These are phyloP conservation scores for Poeciliopsis gracilis DNA, from an alignment of 2,797 vertebrate species.

Conservation along the genomic window DNA sequence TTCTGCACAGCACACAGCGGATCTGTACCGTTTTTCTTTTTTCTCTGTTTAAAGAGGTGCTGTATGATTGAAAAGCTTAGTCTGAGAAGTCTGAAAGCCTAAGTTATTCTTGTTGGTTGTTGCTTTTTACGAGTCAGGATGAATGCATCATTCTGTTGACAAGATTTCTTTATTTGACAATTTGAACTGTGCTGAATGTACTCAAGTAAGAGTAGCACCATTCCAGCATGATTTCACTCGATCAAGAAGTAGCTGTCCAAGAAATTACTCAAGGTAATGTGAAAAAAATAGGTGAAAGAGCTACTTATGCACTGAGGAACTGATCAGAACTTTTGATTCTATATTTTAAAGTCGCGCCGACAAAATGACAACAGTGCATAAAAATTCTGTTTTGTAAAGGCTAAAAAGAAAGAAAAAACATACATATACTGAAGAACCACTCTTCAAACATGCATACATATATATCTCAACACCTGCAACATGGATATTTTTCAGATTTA, in stretches of 20 bases:
- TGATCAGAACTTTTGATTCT: too few species aligned
- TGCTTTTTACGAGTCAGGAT: background rate
- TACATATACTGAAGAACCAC: too few species aligned
- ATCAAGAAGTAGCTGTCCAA: too few species aligned
- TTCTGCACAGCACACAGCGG: background rate
- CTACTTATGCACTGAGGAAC: too few species aligned
- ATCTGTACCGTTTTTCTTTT: conserved; percentile 35
- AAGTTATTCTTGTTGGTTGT: background rate
- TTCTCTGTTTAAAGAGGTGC: conserved; percentile 19
- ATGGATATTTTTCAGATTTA: background rate
- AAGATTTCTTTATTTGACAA: background rate
- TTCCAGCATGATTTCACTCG: too few species aligned
- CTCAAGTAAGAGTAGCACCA: too few species aligned
- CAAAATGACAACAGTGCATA: too few species aligned
- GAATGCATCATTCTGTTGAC: background rate
- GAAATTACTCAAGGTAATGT: too few species aligned
- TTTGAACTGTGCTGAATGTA: background rate
- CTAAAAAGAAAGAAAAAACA: background rate
- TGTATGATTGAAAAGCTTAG: conserved; percentile 18
- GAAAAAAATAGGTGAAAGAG: too few species aligned
- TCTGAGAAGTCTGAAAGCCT: background rate
- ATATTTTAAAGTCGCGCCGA: too few species aligned
- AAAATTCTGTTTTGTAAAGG: too few species aligned
- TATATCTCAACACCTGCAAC: background rate
- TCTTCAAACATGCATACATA: too few species aligned